Conservation (phyloP, 2,113 vertebrate genomes). For the Rhadina sibilatrix region DNA sequence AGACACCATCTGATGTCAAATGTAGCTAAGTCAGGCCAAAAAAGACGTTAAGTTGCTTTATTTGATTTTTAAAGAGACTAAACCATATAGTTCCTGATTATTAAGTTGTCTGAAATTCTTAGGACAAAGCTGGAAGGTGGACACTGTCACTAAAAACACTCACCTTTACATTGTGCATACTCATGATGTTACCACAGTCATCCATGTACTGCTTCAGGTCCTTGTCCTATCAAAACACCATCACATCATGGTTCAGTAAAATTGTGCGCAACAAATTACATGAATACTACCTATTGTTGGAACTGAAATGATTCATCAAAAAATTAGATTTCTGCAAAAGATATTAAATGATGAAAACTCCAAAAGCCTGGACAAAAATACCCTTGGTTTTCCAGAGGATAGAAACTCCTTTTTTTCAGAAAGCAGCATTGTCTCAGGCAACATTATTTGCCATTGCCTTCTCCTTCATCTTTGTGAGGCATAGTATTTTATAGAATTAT, state of each 20-base stretch:
- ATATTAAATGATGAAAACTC: fast-evolving
- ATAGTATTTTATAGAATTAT: neutral
- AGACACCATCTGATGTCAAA: neutral
- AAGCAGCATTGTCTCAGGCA: neutral
- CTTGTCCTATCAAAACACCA: conserved; percentile 85
- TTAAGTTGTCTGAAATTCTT: neutral
- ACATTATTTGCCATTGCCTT: neutral
- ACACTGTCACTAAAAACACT: neutral
- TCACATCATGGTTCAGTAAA: neutral
- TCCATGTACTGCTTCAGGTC: conserved; percentile 99
- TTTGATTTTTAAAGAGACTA: neutral
- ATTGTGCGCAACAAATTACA: neutral
- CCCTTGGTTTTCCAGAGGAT: neutral
- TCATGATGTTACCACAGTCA: conserved; percentile 99
- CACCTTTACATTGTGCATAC: conserved; percentile 99
- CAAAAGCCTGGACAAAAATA: neutral
- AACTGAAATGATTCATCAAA: neutral
- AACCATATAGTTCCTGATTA: neutral
- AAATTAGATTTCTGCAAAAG: neutral
- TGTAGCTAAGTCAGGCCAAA: neutral
- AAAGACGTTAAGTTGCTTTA: neutral
- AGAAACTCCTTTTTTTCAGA: neutral
- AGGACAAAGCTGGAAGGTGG: neutral
- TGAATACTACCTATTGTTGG: neutral
- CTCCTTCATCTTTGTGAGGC: neutral